Percentiles rank a stretch among this genome's conserved stretches.
These are phyloP conservation scores for Dendroctonus valens DNA, from an alignment of 1,140 invertebrate genomes.

Conservation along the genomic window DNA sequence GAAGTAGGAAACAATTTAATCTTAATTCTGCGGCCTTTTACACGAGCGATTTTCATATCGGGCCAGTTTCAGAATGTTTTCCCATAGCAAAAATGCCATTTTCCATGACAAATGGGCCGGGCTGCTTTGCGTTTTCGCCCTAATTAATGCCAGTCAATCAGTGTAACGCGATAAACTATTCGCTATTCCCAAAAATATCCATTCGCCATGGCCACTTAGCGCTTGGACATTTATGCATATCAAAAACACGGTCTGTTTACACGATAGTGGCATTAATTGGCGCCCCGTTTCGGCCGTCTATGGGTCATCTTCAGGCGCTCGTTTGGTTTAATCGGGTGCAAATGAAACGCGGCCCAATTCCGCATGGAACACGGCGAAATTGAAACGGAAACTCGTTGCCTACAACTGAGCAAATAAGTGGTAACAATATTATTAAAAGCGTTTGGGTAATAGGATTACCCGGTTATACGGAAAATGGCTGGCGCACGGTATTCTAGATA, in stretches of 20 bases:
- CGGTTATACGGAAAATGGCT: constrained; percentile 6
- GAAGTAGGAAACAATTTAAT: not conserved
- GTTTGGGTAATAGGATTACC: constrained; percentile 17
- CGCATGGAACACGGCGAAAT: not conserved
- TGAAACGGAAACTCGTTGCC: not conserved
- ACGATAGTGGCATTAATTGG: not conserved
- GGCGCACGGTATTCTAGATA: constrained; percentile 1
- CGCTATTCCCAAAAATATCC: constrained; percentile 14
- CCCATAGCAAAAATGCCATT: constrained; percentile 5
- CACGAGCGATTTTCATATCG: constrained; percentile 16
- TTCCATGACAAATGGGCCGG: constrained; percentile 19
- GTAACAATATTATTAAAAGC: constrained; percentile 10
- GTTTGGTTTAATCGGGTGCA: too few relatives aligned
- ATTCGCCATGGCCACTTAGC: not conserved
- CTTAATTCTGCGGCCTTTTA: constrained; percentile 18
- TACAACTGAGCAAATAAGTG: too few relatives aligned
- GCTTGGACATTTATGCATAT: constrained; percentile 11
- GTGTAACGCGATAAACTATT: constrained; percentile 24
- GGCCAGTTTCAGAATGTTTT: constrained; percentile 18
- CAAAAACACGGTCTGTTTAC: constrained; percentile 10
- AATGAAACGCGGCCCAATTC: not conserved
- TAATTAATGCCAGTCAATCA: constrained; percentile 16
- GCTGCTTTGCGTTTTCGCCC: constrained; percentile 10
- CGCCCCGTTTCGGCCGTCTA: too few relatives aligned
- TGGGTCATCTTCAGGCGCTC: too few relatives aligned